phyloP scores from a whole-genome alignment of 2,113 vertebrate species.

The Aptenodytes forsteri region DNA sequence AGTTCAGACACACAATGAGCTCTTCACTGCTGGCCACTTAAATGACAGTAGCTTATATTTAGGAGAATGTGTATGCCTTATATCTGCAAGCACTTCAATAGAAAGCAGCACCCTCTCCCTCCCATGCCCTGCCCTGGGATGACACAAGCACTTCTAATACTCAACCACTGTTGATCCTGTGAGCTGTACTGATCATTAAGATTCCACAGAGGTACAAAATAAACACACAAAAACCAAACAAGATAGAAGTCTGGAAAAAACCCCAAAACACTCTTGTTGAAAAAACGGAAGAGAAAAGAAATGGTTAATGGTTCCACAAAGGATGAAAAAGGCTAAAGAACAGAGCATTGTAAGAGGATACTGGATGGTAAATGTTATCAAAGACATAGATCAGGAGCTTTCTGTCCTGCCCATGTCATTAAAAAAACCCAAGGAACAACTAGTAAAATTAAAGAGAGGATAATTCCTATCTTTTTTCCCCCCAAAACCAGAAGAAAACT shows the following conservation, averaged over 20 bases:
- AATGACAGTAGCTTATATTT: not conserved
- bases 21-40: not conserved
- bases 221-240: not conserved
- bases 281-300: not conserved
- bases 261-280: not conserved
- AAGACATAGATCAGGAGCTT: not conserved
- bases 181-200: not conserved
- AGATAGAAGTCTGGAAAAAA: not conserved
- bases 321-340: not conserved
- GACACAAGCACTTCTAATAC: not conserved
- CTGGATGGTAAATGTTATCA: not conserved
- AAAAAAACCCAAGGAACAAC: not conserved
- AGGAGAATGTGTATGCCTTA: not conserved
- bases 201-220: not conserved
- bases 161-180: not conserved
- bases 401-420: not conserved
- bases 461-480: not conserved
- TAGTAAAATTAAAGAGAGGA: not conserved
- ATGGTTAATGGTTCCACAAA: not conserved
- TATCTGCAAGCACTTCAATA: not conserved
- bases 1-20: not conserved
- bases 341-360: not conserved
- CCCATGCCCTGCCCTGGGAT: not conserved
- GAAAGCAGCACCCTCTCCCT: not conserved
- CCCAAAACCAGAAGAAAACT: not conserved